Percentiles rank a stretch among this genome's conserved stretches.
phyloP scores from a whole-genome alignment of 2,888 invertebrate species.

The Amiota minor region DNA sequence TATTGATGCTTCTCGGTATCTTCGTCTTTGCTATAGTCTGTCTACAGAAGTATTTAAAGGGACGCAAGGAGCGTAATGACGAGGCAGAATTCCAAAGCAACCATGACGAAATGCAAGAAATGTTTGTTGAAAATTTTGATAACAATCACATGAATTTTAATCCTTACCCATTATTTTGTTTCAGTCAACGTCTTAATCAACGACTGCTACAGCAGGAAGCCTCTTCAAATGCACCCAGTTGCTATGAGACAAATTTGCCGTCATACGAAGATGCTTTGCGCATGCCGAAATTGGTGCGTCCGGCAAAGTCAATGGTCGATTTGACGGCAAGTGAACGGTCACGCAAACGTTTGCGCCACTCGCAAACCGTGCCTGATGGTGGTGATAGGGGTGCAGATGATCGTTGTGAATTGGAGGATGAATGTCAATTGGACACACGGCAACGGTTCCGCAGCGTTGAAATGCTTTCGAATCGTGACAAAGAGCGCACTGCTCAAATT shows the following conservation, averaged over 20 bases:
- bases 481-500: constrained; percentile 65
- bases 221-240: constrained; percentile 77
- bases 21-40: constrained; percentile 56
- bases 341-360: constrained; percentile 56
- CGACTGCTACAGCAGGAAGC: constrained; percentile 76
- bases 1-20: constrained; percentile 66
- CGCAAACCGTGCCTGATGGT: constrained; percentile 52
- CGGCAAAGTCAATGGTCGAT: constrained; percentile 76
- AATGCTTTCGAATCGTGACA: constrained; percentile 68
- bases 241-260: constrained; percentile 82
- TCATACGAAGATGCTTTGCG: constrained; percentile 85
- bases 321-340: constrained; percentile 73
- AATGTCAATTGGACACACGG: constrained; percentile 62
- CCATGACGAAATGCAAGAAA: constrained; percentile 69
- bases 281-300: constrained; percentile 81
- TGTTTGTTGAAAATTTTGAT: constrained; percentile 57
- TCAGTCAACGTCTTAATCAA: constrained; percentile 74
- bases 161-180: neutral
- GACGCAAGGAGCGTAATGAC: constrained; percentile 72
- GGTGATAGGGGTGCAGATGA: constrained; percentile 39
- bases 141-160: neutral
- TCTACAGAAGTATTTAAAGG: constrained; percentile 75
- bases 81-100: constrained; percentile 75
- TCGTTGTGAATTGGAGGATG: constrained; percentile 52
- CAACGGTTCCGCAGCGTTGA: constrained; percentile 72